Evolutionary conservation across 2,888 invertebrate species (phyloP), one percentile per base, ranked within the genome.

Genomic region (Melanchra persicariae): DNA sequence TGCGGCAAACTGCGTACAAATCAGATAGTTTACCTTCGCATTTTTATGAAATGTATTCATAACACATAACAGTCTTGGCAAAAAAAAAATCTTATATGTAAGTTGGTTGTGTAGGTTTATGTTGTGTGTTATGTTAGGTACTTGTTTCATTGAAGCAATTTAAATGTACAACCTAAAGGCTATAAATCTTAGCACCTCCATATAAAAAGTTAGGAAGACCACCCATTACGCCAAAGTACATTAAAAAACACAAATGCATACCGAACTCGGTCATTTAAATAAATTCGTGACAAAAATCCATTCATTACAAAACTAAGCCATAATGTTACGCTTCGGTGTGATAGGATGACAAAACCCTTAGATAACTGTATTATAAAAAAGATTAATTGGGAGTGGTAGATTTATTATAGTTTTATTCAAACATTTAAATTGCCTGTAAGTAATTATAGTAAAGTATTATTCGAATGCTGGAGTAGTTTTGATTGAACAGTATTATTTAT

Each of bases 291-390:
- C 83, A 66, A 76, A 76, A 74, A 34, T 47, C 67, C 79, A 82
- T 85, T 82, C 74, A 77, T 77, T 71, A 62, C 49, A 63, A 62
- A 63, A 47, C 30, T 59, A 60, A 69, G 64, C 49, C 40, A n/a
- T 43, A 24, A 60, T 43, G 66, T 71, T 85, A 77, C 79, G 30
- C 30, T 24, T 17, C 71, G 79, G 79, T 85, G 81, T 85, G 73
- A 83, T 72, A 65, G 64, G 30, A 58, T 66, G 79, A 70, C 77
- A 61, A 70, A 74, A 74, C 74, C 68, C 76, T 78, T 68, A 81
- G 82, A 85, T 87, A 85, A 84, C 77, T 81, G 85, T 84, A 83
- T 87, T 85, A 87, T 91, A 90, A 92, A 90, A 88, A 89, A 90
- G 89, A 91, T 89, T 88, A 88, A 85, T 88, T 84, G 75, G 76